These are phyloP conservation scores for Trissolcus basalis DNA, from an alignment of 1,140 invertebrate genomes.

Conservation along the genomic window DNA sequence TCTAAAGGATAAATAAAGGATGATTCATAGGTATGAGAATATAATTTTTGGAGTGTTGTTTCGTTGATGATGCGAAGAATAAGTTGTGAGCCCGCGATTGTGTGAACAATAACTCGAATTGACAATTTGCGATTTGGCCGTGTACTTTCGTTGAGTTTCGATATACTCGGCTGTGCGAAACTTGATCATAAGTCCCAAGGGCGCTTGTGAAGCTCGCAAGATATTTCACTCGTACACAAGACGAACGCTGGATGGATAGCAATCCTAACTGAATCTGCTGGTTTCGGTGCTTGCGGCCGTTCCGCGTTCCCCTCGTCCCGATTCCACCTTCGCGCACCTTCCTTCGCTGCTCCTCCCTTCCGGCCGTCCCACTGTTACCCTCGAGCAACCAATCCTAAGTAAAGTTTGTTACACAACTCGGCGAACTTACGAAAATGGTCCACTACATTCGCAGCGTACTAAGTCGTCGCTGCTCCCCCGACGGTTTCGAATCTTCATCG, in stretches of 20 bases:
- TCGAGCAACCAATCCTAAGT: slow-evolving; percentile 74
- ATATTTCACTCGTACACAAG: slow-evolving; percentile 65
- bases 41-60: no score
- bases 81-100: neutral
- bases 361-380: slow-evolving; percentile 68
- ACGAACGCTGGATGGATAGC: slow-evolving; percentile 64
- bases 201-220: slow-evolving; percentile 62
- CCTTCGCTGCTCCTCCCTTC: slow-evolving; percentile 58
- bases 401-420: slow-evolving; percentile 76
- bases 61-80: no score
- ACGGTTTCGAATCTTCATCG: slow-evolving; percentile 64
- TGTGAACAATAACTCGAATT: slow-evolving; percentile 22
- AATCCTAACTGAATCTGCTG: slow-evolving; percentile 73
- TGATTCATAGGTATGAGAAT: no score
- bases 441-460: slow-evolving; percentile 66
- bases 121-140: slow-evolving; percentile 37
- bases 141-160: slow-evolving; percentile 49
- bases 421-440: slow-evolving; percentile 73
- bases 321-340: slow-evolving; percentile 37
- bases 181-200: slow-evolving; percentile 61
- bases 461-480: slow-evolving; percentile 68
- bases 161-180: slow-evolving; percentile 41
- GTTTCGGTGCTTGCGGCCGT: slow-evolving; percentile 30
- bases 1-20: no score
- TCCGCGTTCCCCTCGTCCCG: slow-evolving; percentile 11